phyloP scores from a whole-genome alignment of 2,113 vertebrate genomes.

The Scophthalmus maximus region DNA sequence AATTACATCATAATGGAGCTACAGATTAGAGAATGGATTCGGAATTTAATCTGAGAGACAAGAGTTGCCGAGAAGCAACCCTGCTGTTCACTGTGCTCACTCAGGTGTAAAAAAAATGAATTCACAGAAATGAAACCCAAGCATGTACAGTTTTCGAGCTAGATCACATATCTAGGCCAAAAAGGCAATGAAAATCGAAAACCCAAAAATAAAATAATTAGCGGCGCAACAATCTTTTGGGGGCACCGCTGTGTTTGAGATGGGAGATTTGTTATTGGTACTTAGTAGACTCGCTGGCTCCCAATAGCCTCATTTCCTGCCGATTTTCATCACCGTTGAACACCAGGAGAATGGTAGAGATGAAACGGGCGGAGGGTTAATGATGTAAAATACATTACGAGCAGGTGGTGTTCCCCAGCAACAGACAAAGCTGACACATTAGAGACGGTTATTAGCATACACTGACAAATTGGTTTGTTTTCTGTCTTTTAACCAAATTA shows the following conservation, averaged over 20 bases:
- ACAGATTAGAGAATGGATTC: neutral
- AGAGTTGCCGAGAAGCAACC: neutral
- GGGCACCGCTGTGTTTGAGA: neutral
- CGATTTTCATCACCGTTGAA: conserved; percentile 66
- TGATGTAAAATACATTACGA: conserved; percentile 78
- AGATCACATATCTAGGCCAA: conserved; percentile 3
- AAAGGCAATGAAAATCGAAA: neutral
- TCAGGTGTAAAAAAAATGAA: neutral
- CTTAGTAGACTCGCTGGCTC: conserved; percentile 36
- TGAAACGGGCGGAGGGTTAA: conserved; percentile 68
- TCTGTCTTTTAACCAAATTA: conserved; percentile 61
- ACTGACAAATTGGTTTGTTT: conserved; percentile 78
- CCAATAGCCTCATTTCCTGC: conserved; percentile 53
- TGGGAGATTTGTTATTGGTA: conserved; percentile 51
- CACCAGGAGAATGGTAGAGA: conserved; percentile 52
- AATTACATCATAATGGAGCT: neutral
- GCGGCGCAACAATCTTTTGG: conserved; percentile 6
- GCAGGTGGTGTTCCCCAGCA: conserved; percentile 83
- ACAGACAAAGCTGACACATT: conserved; percentile 80
- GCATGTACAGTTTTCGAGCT: neutral
- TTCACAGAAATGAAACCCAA: neutral
- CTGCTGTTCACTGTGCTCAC: neutral
- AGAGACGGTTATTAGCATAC: conserved; percentile 75
- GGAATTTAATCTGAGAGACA: neutral
- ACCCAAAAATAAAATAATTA: conserved; percentile 2